Percentiles rank a stretch among this genome's conserved stretches.
Evolutionary conservation across 2,888 invertebrate genomes (phyloP).

Genomic region (Poecilus cupreus): DNA sequence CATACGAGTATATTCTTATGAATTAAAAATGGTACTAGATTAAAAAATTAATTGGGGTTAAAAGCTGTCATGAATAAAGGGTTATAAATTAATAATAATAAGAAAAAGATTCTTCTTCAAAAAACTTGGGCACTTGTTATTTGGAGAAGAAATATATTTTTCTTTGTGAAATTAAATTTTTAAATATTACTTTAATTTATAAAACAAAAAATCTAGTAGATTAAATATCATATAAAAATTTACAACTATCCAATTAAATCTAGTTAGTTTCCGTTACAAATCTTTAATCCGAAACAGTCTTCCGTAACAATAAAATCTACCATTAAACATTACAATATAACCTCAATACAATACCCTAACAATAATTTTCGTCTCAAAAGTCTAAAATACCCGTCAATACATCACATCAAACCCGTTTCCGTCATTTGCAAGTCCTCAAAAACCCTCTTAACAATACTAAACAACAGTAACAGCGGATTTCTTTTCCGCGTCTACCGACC

Average conservation of each 20-base stretch:
- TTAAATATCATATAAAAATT: not conserved
- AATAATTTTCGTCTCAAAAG: not conserved
- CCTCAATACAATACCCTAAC: not conserved
- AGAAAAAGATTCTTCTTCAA: not conserved
- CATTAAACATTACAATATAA: not conserved
- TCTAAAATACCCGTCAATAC: not conserved
- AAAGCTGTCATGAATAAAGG: no score
- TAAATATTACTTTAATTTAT: no score
- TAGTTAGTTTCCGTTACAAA: not conserved
- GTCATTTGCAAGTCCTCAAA: not conserved
- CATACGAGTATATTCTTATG: no score
- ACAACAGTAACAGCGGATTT: slow-evolving; percentile 4
- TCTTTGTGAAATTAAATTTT: not conserved
- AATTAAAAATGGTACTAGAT: no score
- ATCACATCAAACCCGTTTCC: not conserved
- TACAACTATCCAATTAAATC: no score
- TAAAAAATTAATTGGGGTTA: no score
- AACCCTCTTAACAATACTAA: not conserved
- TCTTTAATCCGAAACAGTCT: not conserved
- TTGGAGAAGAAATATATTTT: not conserved
- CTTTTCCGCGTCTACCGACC: slow-evolving; percentile 28
- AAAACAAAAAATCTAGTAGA: no score
- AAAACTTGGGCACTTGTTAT: not conserved
- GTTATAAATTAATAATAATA: not conserved
- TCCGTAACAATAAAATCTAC: not conserved